Conservation (phyloP, 2,888 invertebrate species). For the Sialis lutaria region DNA sequence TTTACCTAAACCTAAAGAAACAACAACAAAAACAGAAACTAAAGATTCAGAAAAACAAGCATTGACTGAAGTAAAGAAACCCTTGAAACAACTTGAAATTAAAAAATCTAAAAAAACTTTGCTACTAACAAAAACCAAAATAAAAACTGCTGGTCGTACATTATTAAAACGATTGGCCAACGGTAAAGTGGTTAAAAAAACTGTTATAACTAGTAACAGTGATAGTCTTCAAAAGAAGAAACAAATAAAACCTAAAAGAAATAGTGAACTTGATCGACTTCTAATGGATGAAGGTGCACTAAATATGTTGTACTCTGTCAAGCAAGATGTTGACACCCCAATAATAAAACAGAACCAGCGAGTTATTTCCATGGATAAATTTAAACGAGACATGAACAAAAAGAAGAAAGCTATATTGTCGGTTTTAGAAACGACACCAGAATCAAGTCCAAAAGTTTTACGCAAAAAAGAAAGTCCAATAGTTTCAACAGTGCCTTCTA, state of each 20-base stretch:
- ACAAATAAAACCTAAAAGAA: conserved; percentile 22
- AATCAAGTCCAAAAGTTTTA: conserved; percentile 26
- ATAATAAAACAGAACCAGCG: conserved; percentile 22
- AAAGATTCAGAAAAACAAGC: not conserved
- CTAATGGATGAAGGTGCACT: conserved; percentile 76
- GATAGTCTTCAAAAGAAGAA: not conserved
- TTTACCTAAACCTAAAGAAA: not conserved
- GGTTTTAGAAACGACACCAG: conserved; percentile 18
- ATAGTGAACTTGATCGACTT: conserved; percentile 56
- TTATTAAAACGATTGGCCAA: conserved; percentile 9
- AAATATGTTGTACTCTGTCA: conserved; percentile 68
- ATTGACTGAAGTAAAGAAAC: not conserved
- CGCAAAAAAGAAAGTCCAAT: conserved; percentile 25
- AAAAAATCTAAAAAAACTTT: conserved; percentile 7
- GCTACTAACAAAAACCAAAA: conserved; percentile 11
- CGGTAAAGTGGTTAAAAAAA: conserved; percentile 12
- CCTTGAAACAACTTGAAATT: not conserved
- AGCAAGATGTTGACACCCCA: conserved; percentile 26
- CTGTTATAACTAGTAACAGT: conserved; percentile 5
- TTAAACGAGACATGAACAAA: conserved; percentile 17
- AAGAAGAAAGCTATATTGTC: conserved; percentile 16
- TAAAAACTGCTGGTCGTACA: conserved; percentile 15
- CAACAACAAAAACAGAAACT: not conserved
- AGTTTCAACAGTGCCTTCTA: conserved; percentile 10
- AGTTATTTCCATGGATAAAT: conserved; percentile 23